These are phyloP conservation scores for Lepisosteus oculatus DNA, from an alignment of 2,113 vertebrate genomes.

Conservation along the genomic window DNA sequence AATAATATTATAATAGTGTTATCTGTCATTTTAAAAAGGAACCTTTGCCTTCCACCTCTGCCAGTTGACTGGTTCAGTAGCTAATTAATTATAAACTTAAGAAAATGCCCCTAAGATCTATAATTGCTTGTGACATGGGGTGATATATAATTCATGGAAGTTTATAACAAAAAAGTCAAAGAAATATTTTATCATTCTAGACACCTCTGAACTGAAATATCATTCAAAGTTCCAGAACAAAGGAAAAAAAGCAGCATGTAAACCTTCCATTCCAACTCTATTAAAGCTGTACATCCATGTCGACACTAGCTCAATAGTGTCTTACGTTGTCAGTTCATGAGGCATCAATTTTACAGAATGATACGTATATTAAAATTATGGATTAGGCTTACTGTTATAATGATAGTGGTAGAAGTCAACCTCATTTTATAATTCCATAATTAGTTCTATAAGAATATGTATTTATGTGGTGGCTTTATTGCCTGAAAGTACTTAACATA, in stretches of 20 bases:
- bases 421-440: conserved; percentile 61
- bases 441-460: conserved; percentile 64
- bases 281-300: conserved; percentile 42
- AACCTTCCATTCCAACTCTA: conserved; percentile 24
- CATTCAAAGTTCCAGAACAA: not conserved
- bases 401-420: conserved; percentile 60
- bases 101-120: conserved; percentile 15
- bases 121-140: conserved; percentile 33
- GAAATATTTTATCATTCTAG: conserved; percentile 36
- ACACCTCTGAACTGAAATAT: conserved; percentile 36
- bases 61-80: conserved; percentile 22
- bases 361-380: conserved; percentile 51
- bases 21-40: conserved; percentile 13
- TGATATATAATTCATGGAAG: conserved; percentile 48
- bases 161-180: conserved; percentile 44
- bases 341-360: conserved; percentile 53
- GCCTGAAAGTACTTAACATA: conserved; percentile 74
- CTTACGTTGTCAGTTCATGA: conserved; percentile 46
- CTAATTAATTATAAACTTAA: conserved; percentile 26
- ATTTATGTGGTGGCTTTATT: conserved; percentile 76
- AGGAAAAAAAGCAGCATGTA: conserved; percentile 36
- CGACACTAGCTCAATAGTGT: conserved; percentile 44
- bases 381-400: conserved; percentile 54
- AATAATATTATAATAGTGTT: not conserved
- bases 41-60: conserved; percentile 16